phyloP scores from a whole-genome alignment of 2,113 vertebrate species.

The Gobius niger region DNA sequence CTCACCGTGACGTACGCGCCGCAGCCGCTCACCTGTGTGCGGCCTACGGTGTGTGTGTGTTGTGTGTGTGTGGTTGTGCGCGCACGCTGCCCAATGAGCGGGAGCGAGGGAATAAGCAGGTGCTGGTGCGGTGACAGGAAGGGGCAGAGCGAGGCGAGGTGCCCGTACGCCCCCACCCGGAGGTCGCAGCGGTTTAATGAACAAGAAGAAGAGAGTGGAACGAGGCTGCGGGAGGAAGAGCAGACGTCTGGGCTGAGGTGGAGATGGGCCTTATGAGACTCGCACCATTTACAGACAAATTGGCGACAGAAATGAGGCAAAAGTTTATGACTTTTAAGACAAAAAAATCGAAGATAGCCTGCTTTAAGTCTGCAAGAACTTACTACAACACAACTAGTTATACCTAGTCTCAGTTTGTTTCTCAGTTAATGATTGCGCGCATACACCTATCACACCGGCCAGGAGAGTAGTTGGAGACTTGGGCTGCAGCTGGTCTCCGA shows the following conservation, averaged over 20 bases:
- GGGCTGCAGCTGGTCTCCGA: too few species aligned
- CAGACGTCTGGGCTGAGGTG: conserved; percentile 36
- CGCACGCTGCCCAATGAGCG: conserved; percentile 20
- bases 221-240: conserved; percentile 1
- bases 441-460: too few species aligned
- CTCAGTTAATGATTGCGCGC: too few species aligned
- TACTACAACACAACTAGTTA: not conserved
- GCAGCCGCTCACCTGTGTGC: conserved; percentile 58
- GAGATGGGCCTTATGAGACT: conserved; percentile 39
- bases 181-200: conserved; percentile 62
- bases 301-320: conserved; percentile 15
- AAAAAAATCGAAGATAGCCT: not conserved
- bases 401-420: not conserved
- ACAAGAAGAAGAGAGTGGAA: conserved; percentile 13
- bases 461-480: too few species aligned
- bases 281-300: conserved; percentile 27
- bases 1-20: conserved; percentile 41
- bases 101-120: conserved; percentile 45
- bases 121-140: conserved; percentile 53
- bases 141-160: conserved; percentile 42
- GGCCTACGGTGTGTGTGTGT: not conserved
- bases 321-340: conserved; percentile 24
- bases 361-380: not conserved
- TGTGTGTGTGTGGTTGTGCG: not conserved
- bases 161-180: conserved; percentile 36